Conservation (phyloP, 2,113 vertebrate genomes). For the Pipra filicauda region DNA sequence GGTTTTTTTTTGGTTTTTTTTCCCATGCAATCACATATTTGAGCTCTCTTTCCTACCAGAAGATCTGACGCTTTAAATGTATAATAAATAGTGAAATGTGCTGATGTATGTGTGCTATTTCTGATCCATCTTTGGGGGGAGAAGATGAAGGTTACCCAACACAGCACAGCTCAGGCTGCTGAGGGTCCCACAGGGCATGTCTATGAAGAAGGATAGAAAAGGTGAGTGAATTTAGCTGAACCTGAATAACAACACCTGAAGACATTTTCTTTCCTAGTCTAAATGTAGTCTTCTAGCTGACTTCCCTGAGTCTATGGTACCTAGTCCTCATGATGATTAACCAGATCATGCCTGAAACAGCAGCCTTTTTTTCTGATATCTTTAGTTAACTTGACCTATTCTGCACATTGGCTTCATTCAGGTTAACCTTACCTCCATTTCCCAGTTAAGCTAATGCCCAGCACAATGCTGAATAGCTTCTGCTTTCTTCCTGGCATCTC, state of each 20-base stretch:
- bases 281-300: background rate
- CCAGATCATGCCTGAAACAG: background rate
- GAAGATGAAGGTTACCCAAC: background rate
- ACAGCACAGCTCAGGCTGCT: background rate
- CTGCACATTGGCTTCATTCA: background rate
- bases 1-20: background rate
- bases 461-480: background rate
- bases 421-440: background rate
- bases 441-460: background rate
- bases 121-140: background rate
- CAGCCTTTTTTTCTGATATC: background rate
- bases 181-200: background rate
- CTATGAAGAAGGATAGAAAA: background rate
- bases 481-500: background rate
- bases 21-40: fast-evolving
- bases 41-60: background rate
- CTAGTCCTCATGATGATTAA: background rate
- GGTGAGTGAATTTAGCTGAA: slow-evolving; percentile 2
- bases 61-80: background rate
- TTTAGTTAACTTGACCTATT: background rate
- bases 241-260: background rate
- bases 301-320: background rate
- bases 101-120: background rate
- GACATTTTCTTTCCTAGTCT: background rate
- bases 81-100: background rate